phyloP scores from a whole-genome alignment of 2,888 invertebrate genomes.

The Chromoteleia sp. region DNA sequence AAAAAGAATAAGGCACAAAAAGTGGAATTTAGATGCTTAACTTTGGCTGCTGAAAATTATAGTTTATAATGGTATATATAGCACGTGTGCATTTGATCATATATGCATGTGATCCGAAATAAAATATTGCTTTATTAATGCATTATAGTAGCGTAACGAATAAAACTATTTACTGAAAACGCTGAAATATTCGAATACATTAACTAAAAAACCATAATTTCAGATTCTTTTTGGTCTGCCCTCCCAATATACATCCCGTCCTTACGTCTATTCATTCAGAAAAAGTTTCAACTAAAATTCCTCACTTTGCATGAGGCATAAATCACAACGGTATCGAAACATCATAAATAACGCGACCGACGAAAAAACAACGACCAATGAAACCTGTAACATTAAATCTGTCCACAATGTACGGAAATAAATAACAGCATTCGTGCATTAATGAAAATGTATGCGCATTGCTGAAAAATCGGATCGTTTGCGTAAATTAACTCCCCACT shows the following conservation, averaged over 20 bases:
- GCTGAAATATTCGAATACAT: conserved; percentile 35
- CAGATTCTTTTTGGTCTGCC: conserved; percentile 12
- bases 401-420: conserved; percentile 53
- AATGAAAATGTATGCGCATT: conserved; percentile 67
- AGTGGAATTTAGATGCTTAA: too few species aligned
- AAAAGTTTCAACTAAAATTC: conserved; percentile 65
- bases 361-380: conserved; percentile 55
- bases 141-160: too few species aligned
- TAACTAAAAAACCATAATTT: conserved; percentile 46
- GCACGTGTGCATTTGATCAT: too few species aligned
- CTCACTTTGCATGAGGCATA: conserved; percentile 57
- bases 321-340: conserved; percentile 60
- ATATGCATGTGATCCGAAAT: too few species aligned
- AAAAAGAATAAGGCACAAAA: too few species aligned
- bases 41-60: too few species aligned
- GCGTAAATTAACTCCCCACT: conserved; percentile 64
- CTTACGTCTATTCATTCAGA: conserved; percentile 48
- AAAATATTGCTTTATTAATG: too few species aligned
- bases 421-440: conserved; percentile 62
- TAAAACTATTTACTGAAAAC: too few species aligned
- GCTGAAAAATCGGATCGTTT: conserved; percentile 60
- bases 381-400: conserved; percentile 63
- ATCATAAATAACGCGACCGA: conserved; percentile 41
- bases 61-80: too few species aligned
- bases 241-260: conserved; percentile 47